A percentile compares a stretch with the other conserved stretches of the same genome.
Evolutionary conservation across 2,113 vertebrate genomes (phyloP).

Genomic region (Carlito syrichta): DNA sequence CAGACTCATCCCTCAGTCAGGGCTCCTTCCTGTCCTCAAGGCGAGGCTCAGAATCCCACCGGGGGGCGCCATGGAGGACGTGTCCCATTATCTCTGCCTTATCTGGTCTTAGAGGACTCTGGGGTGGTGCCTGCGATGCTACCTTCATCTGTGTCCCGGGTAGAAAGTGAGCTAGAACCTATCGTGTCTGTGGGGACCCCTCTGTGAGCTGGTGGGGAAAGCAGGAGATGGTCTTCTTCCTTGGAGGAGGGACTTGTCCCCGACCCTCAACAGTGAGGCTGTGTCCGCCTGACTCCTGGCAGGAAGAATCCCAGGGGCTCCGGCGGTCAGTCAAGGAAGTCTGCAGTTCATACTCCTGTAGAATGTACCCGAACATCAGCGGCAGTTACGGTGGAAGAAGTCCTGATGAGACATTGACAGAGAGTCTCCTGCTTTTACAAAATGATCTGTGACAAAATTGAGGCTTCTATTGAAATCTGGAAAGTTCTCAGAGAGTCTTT

Average conservation of each 20-base stretch:
- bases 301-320: not conserved
- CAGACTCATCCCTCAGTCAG: not conserved
- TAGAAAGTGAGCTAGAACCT: rapidly evolving
- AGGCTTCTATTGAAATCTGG: not conserved
- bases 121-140: rapidly evolving
- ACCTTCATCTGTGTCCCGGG: rapidly evolving
- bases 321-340: not conserved
- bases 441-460: not conserved
- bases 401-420: not conserved
- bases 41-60: rapidly evolving
- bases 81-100: not conserved
- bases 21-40: not conserved
- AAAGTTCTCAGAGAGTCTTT: not conserved
- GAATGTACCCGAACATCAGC: not conserved
- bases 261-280: not conserved
- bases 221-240: not conserved
- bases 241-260: not conserved
- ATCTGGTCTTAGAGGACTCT: not conserved
- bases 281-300: not conserved
- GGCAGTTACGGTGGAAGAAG: not conserved
- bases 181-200: rapidly evolving
- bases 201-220: rapidly evolving
- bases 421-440: not conserved
- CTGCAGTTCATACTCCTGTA: rapidly evolving
- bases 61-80: not conserved